Base-by-base conservation (phyloP, 2,888 invertebrate genomes). In the Brachypalpus laphriformis region DNA sequence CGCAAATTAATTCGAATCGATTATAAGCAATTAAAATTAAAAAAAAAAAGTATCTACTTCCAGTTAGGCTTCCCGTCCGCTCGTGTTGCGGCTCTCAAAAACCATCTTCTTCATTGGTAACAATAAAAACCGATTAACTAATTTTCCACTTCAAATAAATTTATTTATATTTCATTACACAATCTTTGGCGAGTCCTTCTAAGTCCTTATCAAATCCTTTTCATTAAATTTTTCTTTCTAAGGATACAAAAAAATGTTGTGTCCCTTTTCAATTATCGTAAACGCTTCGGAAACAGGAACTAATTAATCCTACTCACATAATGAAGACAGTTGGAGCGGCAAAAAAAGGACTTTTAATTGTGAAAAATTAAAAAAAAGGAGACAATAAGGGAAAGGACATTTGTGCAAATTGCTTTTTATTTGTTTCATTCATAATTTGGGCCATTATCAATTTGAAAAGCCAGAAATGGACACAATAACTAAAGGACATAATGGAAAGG, bases 251-350 rank as follows among this genome's bases (percentile, higher is more conserved):
- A 31, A 18, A 65, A 31, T n/a, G 5, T 20, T 22, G 25, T n/a
- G 70, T 63, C 63, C 63, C 70, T 56, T 78, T 71, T 71, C 54
- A 78, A 78, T 78, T 78, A 57, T 56, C 45, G 77, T 70, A 54
- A 78, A 78, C 56, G 70, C 61, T 42, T 42, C 47, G 63, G 71
- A 70, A 70, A 71, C 63, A 70, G 71, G 68, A 78, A 71, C 71
- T 78, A 63, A 78, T 78, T 78, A 78, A 63, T 78, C 71, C 56
- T 56, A 28, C 56, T 68, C 68, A n/a, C n/a, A 54, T 42, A 56
- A 56, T 56, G 28, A 56, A 42, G 54, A 56, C 51, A 31, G 16
- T 25, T 18, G 8, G 37, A 1, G 42, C 40, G 11, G 14, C 6
- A 40, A 40, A 56, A 20, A 54, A 68, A 54, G 28, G 56, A 20